These are phyloP conservation scores for Cosmia trapezina DNA, from an alignment of 2,888 invertebrate species.

Conservation along the genomic window DNA sequence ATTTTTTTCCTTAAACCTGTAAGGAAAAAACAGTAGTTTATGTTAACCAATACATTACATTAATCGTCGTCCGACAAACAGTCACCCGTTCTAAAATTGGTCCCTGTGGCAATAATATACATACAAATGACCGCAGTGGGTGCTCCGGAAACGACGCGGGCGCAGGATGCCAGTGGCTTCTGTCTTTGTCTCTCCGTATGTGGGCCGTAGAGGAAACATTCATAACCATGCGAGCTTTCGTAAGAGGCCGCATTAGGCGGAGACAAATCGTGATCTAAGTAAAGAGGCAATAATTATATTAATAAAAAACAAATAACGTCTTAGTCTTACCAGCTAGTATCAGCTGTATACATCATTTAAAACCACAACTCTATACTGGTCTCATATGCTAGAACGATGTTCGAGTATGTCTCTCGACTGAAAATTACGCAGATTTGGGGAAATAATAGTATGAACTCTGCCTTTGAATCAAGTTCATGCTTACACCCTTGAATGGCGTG, in stretches of 20 bases:
- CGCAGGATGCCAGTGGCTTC: slow-evolving; percentile 70
- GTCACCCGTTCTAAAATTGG: slow-evolving; percentile 28
- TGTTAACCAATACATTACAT: neutral
- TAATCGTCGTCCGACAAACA: neutral
- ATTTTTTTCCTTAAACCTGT: slow-evolving; percentile 5
- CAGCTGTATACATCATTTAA: neutral
- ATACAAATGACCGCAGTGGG: slow-evolving; percentile 47
- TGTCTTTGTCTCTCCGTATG: slow-evolving; percentile 59
- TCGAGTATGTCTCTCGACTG: neutral
- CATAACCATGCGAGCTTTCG: slow-evolving; percentile 47
- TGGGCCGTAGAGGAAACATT: slow-evolving; percentile 63
- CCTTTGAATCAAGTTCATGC: neutral
- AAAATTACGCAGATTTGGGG: neutral
- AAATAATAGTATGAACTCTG: neutral
- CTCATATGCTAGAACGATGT: neutral
- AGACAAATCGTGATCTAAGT: slow-evolving; percentile 4
- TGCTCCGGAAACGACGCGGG: slow-evolving; percentile 71
- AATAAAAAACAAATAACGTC: neutral
- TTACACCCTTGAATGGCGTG: neutral
- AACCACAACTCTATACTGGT: neutral
- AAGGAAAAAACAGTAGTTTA: neutral
- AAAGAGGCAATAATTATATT: neutral
- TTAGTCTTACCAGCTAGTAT: too few relatives aligned
- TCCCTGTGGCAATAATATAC: slow-evolving; percentile 39
- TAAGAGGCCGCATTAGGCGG: slow-evolving; percentile 10